phyloP scores from a whole-genome alignment of 2,888 invertebrate genomes.

The Cryptus armator region DNA sequence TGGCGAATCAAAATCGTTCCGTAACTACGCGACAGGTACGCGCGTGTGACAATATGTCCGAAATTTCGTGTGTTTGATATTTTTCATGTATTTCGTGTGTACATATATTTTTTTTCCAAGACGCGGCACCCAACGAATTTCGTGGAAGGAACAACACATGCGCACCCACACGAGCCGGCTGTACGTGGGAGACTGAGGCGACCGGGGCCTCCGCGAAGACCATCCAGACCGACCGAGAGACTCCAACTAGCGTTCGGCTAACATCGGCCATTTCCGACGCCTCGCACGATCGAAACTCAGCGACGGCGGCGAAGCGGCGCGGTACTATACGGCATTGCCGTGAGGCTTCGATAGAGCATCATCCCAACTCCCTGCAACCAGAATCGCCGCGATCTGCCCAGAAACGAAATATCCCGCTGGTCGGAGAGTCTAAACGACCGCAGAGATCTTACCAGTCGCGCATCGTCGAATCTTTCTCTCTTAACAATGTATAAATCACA shows the following conservation, averaged over 20 bases:
- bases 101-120: conserved; percentile 14
- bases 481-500: neutral
- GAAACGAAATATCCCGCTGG: no score
- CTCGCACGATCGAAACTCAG: conserved; percentile 49
- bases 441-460: conserved; percentile 9
- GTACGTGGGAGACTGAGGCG: conserved; percentile 68
- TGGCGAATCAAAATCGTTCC: neutral
- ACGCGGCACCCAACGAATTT: conserved; percentile 58
- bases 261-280: conserved; percentile 58
- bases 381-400: no score
- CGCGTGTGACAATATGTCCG: neutral
- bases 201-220: conserved; percentile 48
- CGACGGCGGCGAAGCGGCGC: conserved; percentile 50
- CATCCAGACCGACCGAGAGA: conserved; percentile 35
- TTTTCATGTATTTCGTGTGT: conserved; percentile 11
- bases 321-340: conserved; percentile 41
- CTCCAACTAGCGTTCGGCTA: conserved; percentile 57
- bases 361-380: conserved; percentile 19
- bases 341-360: neutral
- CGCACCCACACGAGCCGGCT: conserved; percentile 69
- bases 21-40: neutral
- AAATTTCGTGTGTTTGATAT: neutral
- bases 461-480: conserved; percentile 15
- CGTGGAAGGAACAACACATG: conserved; percentile 20
- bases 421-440: no score